Evolutionary conservation across 2,113 vertebrate species (phyloP).

Genomic region (Psilopogon haemacephalus): DNA sequence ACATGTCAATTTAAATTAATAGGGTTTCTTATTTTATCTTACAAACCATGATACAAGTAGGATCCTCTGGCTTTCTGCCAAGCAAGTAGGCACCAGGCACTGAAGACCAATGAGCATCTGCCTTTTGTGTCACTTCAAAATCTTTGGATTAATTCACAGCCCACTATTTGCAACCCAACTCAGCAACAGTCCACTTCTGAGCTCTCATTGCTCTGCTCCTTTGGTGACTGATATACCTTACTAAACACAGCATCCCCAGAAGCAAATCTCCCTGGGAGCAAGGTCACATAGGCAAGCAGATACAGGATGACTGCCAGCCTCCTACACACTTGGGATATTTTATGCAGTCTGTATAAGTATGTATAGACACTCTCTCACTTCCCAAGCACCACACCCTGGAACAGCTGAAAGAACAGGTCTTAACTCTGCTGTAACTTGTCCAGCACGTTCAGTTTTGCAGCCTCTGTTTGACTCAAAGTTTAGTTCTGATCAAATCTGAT

Average conservation of each 20-base stretch:
- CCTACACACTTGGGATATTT: constrained; percentile 5
- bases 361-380: not conserved
- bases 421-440: constrained; percentile 32
- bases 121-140: constrained; percentile 41
- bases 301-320: constrained; percentile 33
- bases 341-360: not conserved
- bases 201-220: not conserved
- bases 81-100: not conserved
- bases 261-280: not conserved
- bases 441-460: constrained; percentile 37
- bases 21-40: constrained; percentile 20
- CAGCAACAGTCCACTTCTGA: constrained; percentile 19
- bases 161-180: constrained; percentile 19
- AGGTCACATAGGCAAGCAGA: not conserved
- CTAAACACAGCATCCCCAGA: constrained; percentile 31
- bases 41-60: constrained; percentile 25
- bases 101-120: not conserved
- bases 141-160: constrained; percentile 8
- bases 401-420: constrained; percentile 65
- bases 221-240: not conserved
- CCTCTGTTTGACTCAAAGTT: constrained; percentile 9
- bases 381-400: constrained; percentile 20
- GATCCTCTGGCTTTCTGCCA: constrained; percentile 8
- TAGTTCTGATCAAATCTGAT: constrained; percentile 28
- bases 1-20: constrained; percentile 14